Evolutionary conservation across 2,888 invertebrate genomes (phyloP).

Genomic region (Scaptomyza tumidula): DNA sequence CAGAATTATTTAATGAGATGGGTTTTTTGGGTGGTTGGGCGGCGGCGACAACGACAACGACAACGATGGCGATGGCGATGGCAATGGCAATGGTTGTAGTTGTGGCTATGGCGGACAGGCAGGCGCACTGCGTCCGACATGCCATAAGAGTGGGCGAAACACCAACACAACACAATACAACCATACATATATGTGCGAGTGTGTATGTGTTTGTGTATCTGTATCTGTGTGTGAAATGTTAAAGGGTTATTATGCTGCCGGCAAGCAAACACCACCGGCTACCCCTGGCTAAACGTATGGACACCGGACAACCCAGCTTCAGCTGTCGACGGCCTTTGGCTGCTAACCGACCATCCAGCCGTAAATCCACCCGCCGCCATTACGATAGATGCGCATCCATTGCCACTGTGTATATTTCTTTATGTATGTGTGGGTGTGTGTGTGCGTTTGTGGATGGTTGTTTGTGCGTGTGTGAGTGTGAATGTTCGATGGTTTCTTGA

Average conservation of each 20-base stretch:
- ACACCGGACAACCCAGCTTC: constrained; percentile 43
- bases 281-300: constrained; percentile 51
- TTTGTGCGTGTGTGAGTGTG: background rate
- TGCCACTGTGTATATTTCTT: constrained; percentile 38
- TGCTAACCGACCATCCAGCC: constrained; percentile 59
- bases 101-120: constrained; percentile 70
- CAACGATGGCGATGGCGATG: too few species aligned
- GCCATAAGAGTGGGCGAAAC: constrained; percentile 58
- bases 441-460: background rate
- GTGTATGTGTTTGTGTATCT: constrained; percentile 11
- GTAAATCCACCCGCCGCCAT: constrained; percentile 76
- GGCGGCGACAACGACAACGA: constrained; percentile 16
- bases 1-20: constrained; percentile 81
- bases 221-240: constrained; percentile 27
- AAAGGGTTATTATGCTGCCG: constrained; percentile 81
- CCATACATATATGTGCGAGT: constrained; percentile 14
- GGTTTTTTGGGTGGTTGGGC: constrained; percentile 56
- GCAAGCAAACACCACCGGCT: constrained; percentile 82
- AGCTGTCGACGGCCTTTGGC: constrained; percentile 20
- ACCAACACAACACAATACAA: constrained; percentile 45
- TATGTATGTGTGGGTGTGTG: constrained; percentile 13
- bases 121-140: constrained; percentile 68
- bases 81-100: constrained; percentile 34
- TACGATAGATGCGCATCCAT: constrained; percentile 54
- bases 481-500: constrained; percentile 31